phyloP scores from a whole-genome alignment of 2,797 vertebrate species.

The Onychomys arenicola region DNA sequence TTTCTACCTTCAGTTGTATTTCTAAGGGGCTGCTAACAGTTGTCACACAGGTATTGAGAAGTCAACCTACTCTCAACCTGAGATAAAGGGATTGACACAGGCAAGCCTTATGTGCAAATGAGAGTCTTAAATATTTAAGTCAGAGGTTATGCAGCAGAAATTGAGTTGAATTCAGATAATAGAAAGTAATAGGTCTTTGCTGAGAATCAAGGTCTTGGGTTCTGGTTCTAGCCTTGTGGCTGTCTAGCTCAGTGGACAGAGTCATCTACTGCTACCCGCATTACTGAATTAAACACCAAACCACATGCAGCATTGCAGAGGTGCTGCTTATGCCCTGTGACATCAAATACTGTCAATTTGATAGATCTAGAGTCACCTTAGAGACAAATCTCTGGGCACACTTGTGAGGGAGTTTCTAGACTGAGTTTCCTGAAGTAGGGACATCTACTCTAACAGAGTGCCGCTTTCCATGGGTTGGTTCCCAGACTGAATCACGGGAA shows the following conservation, averaged over 20 bases:
- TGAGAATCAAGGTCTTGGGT: not conserved
- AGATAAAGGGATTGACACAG: not conserved
- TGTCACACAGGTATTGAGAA: slow-evolving; percentile 6
- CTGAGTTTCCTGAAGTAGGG: not conserved
- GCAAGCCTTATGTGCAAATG: not conserved
- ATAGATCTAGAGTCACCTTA: not conserved
- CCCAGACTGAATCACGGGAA: not conserved
- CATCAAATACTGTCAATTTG: not conserved
- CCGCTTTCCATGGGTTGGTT: not conserved
- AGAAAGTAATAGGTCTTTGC: not conserved
- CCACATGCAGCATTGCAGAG: not conserved
- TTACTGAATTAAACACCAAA: slow-evolving; percentile 19
- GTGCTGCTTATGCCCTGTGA: not conserved
- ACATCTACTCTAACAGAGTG: not conserved
- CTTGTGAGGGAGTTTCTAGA: not conserved
- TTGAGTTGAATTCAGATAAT: not conserved
- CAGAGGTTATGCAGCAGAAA: slow-evolving; percentile 33
- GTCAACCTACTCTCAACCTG: not conserved
- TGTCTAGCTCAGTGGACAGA: not conserved
- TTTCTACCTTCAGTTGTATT: slow-evolving; percentile 43
- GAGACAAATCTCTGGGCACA: not conserved
- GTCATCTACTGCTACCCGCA: not conserved
- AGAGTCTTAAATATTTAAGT: slow-evolving; percentile 20
- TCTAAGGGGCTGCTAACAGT: slow-evolving; percentile 34
- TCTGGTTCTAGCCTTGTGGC: not conserved